These are phyloP conservation scores for Clivina fossor DNA, from an alignment of 2,888 invertebrate genomes.

Conservation along the genomic window DNA sequence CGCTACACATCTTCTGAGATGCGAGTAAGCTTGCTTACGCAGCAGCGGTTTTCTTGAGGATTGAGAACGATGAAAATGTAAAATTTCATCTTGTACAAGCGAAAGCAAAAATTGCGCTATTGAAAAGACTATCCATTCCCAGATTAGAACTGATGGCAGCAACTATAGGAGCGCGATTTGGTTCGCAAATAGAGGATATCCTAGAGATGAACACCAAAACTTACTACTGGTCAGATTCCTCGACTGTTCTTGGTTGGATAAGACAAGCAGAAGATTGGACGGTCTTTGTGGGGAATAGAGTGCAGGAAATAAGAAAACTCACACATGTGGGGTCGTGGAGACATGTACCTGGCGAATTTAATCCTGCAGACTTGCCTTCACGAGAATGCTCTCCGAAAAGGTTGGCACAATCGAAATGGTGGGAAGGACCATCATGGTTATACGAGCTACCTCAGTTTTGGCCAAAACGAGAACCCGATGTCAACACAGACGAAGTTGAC, in stretches of 20 bases:
- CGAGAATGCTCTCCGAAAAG: conserved; percentile 41
- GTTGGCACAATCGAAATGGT: conserved; percentile 43
- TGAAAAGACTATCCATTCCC: conserved; percentile 42
- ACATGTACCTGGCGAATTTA: conserved; percentile 42
- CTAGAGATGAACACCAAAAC: conserved; percentile 31
- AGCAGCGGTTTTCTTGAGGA: not conserved
- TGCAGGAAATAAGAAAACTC: conserved; percentile 42
- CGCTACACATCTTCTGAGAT: not conserved
- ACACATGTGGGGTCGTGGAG: conserved; percentile 38
- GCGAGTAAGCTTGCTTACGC: not conserved
- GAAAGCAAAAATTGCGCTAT: conserved; percentile 43
- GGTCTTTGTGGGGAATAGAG: conserved; percentile 42
- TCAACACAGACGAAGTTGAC: conserved; percentile 21
- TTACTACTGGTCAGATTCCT: conserved; percentile 41
- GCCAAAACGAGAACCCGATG: conserved; percentile 34
- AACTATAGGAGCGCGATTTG: conserved; percentile 41
- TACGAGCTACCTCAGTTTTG: conserved; percentile 35
- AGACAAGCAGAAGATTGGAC: conserved; percentile 37
- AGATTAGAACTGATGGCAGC: conserved; percentile 44
- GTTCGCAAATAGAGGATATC: not conserved
- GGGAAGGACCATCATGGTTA: conserved; percentile 46
- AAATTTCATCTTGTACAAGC: conserved; percentile 42
- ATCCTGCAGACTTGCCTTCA: conserved; percentile 45
- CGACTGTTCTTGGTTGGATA: conserved; percentile 42
- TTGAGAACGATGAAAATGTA: conserved; percentile 11